Conservation (phyloP, 2,113 vertebrate species). For the Halichoeres trimaculatus region DNA sequence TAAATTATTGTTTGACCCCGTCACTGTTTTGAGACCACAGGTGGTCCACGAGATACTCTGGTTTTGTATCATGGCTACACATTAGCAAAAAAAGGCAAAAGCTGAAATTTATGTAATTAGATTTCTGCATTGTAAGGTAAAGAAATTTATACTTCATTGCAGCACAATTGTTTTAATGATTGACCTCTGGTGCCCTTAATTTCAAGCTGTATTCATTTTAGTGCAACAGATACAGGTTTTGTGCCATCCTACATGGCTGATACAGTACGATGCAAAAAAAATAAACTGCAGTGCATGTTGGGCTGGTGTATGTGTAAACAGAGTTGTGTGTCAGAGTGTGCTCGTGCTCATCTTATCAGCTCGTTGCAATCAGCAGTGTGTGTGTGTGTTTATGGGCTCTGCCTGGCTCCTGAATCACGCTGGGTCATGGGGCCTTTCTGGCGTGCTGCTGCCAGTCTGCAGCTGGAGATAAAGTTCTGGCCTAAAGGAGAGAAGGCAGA, state of each 20-base stretch:
- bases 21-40: neutral
- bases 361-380: conserved; percentile 37
- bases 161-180: too few relatives aligned
- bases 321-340: neutral
- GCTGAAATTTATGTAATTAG: too few relatives aligned
- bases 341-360: conserved; percentile 37
- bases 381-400: conserved; percentile 37
- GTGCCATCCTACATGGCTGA: neutral
- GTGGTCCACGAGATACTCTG: neutral
- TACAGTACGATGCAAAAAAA: too few relatives aligned
- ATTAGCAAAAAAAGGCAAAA: too few relatives aligned
- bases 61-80: neutral
- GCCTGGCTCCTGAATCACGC: conserved; percentile 36
- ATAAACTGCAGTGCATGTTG: neutral
- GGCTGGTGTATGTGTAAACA: neutral
- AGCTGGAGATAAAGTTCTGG: conserved; percentile 72
- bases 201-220: neutral
- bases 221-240: neutral
- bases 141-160: too few relatives aligned
- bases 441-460: conserved; percentile 60
- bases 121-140: too few relatives aligned
- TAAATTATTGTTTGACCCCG: neutral
- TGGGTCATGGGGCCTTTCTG: conserved; percentile 38
- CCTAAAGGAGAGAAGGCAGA: conserved; percentile 55
- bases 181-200: neutral